Evolutionary conservation across 2,797 vertebrate genomes (phyloP).

Genomic region (Austrolebias charrua): DNA sequence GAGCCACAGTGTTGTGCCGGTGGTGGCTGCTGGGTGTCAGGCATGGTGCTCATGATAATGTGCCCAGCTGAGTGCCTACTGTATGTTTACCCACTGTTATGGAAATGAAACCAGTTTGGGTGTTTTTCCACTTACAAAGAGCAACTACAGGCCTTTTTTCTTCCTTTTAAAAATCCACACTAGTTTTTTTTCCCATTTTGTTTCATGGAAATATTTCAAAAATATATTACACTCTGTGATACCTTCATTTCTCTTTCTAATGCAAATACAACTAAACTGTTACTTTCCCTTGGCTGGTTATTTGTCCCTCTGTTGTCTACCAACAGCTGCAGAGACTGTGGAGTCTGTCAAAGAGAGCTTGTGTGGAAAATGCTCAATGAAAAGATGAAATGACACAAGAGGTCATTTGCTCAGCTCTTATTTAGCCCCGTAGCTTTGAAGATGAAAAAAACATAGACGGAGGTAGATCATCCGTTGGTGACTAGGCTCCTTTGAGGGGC

Average conservation of each 20-base stretch:
- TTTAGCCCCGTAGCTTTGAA: slow-evolving; percentile 71
- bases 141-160: slow-evolving; percentile 31
- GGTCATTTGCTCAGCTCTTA: slow-evolving; percentile 73
- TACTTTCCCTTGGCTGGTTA: slow-evolving; percentile 25
- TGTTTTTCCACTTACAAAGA: slow-evolving; percentile 45
- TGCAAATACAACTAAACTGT: slow-evolving; percentile 44
- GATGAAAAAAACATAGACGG: slow-evolving; percentile 72
- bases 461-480: slow-evolving; percentile 70
- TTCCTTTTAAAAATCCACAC: slow-evolving; percentile 22
- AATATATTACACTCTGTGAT: slow-evolving; percentile 36
- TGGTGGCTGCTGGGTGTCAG: slow-evolving; percentile 69
- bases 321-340: slow-evolving; percentile 29
- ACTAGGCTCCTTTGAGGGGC: slow-evolving; percentile 57
- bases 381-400: slow-evolving; percentile 71
- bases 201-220: slow-evolving; percentile 49
- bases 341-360: slow-evolving; percentile 45
- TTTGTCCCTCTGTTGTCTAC: slow-evolving; percentile 23
- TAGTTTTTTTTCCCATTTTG: slow-evolving; percentile 15
- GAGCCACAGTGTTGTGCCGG: slow-evolving; percentile 66
- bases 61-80: slow-evolving; percentile 58
- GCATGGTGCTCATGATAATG: slow-evolving; percentile 73
- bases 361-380: slow-evolving; percentile 37
- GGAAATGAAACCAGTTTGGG: slow-evolving; percentile 56
- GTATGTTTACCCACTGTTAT: slow-evolving; percentile 67
- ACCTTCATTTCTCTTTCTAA: slow-evolving; percentile 30